Conservation (phyloP, 2,888 invertebrate species). For the Caenorhabditis uteleia region DNA sequence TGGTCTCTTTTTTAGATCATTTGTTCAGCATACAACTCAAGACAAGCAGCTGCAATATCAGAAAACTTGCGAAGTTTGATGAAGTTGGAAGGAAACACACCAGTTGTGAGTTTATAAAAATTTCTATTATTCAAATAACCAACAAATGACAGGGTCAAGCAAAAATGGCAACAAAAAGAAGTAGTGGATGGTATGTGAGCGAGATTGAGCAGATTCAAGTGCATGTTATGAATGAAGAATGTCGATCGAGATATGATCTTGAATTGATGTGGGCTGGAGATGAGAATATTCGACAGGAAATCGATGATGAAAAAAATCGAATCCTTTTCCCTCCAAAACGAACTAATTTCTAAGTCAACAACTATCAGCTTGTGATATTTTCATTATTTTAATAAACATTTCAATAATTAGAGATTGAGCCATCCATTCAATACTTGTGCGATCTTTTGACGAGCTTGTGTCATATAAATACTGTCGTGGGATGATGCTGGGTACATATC, state of each 20-base stretch:
- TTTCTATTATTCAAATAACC: not conserved
- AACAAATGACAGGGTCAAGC: constrained; percentile 7
- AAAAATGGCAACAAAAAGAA: constrained; percentile 21
- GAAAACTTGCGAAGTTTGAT: constrained; percentile 19
- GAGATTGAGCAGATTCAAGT: constrained; percentile 23
- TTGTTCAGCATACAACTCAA: constrained; percentile 27
- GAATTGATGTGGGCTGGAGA: constrained; percentile 27
- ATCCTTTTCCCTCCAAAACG: constrained; percentile 13
- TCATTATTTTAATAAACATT: not conserved
- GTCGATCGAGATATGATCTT: constrained; percentile 32
- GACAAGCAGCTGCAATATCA: constrained; percentile 30
- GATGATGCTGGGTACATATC: constrained; percentile 47
- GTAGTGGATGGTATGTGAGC: constrained; percentile 36
- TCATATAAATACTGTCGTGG: constrained; percentile 19
- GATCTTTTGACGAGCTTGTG: constrained; percentile 30
- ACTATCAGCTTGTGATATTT: not conserved
- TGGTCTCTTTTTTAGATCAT: constrained; percentile 13
- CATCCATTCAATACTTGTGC: constrained; percentile 19
- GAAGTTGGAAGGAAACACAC: constrained; percentile 10
- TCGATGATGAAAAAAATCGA: constrained; percentile 10
- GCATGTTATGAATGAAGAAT: constrained; percentile 37
- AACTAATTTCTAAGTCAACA: too few relatives aligned
- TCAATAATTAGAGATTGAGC: constrained; percentile 11
- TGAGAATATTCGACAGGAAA: constrained; percentile 14
- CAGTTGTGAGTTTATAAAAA: constrained; percentile 1